These are phyloP conservation scores for Falco cherrug DNA, from an alignment of 2,797 vertebrate species.

Conservation along the genomic window DNA sequence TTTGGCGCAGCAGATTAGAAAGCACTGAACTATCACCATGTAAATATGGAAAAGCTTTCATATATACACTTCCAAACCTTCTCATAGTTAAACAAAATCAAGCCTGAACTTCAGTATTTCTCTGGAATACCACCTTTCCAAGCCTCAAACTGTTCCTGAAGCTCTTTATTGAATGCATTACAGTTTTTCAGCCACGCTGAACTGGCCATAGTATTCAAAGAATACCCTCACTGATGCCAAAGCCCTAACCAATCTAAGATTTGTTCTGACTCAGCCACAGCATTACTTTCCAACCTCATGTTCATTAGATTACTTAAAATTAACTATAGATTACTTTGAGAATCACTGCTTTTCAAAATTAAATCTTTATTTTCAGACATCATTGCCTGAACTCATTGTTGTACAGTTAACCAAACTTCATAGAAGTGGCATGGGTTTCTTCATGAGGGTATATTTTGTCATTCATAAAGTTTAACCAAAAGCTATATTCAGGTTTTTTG, in stretches of 20 bases:
- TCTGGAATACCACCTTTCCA: neutral
- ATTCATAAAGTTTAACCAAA: neutral
- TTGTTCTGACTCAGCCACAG: neutral
- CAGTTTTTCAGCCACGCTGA: neutral
- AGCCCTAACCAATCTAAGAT: neutral
- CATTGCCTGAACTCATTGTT: neutral
- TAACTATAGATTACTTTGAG: neutral
- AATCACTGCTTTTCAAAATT: neutral
- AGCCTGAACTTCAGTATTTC: neutral
- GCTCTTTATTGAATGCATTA: neutral
- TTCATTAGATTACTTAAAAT: neutral
- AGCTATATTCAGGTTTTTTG: neutral
- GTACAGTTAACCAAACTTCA: neutral
- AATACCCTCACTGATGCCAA: neutral
- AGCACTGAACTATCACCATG: neutral
- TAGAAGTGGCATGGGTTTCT: neutral
- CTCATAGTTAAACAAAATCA: neutral
- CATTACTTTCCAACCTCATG: neutral
- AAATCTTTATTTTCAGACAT: neutral
- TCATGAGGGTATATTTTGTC: neutral
- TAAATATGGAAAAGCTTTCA: neutral
- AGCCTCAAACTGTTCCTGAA: neutral
- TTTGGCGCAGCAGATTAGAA: neutral
- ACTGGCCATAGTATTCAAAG: neutral
- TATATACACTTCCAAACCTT: neutral